Evolutionary conservation across 2,888 invertebrate genomes (phyloP).

Genomic region (Metacarcinus magister): DNA sequence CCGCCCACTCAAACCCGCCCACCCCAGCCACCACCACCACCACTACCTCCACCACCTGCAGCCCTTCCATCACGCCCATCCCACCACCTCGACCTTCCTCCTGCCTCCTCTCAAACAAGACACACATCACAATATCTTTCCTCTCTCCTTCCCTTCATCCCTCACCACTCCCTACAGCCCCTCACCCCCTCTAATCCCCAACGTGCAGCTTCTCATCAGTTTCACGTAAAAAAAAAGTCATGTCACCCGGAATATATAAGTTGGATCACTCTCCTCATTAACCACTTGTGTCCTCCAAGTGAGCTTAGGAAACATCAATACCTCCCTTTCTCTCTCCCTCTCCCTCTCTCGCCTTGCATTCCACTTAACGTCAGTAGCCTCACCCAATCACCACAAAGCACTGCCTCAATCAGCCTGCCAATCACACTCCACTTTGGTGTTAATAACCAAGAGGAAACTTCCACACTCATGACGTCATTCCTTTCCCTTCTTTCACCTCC

Average conservation of each 20-base stretch:
- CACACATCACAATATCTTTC: background rate
- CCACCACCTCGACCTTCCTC: background rate
- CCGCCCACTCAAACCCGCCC: background rate
- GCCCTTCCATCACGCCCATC: slow-evolving; percentile 36
- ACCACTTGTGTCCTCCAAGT: background rate
- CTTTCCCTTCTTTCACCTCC: background rate
- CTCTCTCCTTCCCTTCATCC: background rate
- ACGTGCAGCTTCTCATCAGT: background rate
- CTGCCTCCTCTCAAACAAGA: background rate
- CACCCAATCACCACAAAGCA: background rate
- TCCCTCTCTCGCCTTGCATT: background rate
- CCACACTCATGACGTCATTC: background rate
- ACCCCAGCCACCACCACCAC: background rate
- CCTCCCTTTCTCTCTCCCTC: too few species aligned
- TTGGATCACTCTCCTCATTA: background rate
- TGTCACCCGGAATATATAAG: background rate
- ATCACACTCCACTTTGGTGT: background rate
- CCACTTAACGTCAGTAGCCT: background rate
- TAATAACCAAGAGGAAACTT: background rate
- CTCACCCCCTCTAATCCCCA: background rate
- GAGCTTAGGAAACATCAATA: background rate
- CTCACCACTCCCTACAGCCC: background rate
- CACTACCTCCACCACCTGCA: slow-evolving; percentile 17
- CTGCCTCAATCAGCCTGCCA: background rate
- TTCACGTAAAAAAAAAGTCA: background rate